Base-by-base conservation (phyloP, 2,797 vertebrate genomes). In the Urocyon cinereoargenteus region DNA sequence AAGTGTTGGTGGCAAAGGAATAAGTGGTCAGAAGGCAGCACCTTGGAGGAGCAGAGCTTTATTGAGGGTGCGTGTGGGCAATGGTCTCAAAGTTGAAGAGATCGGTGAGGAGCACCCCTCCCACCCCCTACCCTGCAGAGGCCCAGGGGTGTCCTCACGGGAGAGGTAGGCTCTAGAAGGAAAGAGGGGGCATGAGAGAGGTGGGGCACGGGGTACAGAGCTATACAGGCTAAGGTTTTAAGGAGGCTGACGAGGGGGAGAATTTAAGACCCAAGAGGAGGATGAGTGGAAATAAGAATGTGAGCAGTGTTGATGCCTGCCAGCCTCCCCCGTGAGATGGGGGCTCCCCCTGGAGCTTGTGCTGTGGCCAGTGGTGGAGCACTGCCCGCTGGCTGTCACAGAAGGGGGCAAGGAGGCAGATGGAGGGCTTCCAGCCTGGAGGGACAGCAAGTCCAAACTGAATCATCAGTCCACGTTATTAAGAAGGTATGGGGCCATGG, bases 141-240 rank as follows among this genome's bases (percentile, higher is more conserved):
- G 59, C 61, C 57, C 14, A n/a, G 13, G 6, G 2, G 6, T 8
- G 16, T 75, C 79, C 31, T 81, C 45, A 13, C 0, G 16, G 59
- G 15, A 61, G 18, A 34, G 36, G 51, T 1, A 6, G 34, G 24
- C 12, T 55, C 28, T 28, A 14, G 10, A 18, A 70, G 57, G 36
- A 59, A 53, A 73, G 28, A 51, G 12, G 16, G 53, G 21, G 40
- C 40, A 3, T 15, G 31, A 55, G 83, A 36, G 36, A 51, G 22
- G 53, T 19, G 6, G 7, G n/a, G 3, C 31, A 13, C 0, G 2
- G 1, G 11, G 8, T 68, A 68, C 10, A 16, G 34, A 72, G 4
- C 40, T 91, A 57, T 24, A 5, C 2, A 19, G 12, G 55, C n/a
- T 59, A 61, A 88, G 66, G 26, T 68, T 45, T n/a, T 16, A 13